Evolutionary conservation across 2,113 vertebrate genomes (phyloP), one percentile per base, ranked within the genome.

Genomic region (Meleagris gallopavo): DNA sequence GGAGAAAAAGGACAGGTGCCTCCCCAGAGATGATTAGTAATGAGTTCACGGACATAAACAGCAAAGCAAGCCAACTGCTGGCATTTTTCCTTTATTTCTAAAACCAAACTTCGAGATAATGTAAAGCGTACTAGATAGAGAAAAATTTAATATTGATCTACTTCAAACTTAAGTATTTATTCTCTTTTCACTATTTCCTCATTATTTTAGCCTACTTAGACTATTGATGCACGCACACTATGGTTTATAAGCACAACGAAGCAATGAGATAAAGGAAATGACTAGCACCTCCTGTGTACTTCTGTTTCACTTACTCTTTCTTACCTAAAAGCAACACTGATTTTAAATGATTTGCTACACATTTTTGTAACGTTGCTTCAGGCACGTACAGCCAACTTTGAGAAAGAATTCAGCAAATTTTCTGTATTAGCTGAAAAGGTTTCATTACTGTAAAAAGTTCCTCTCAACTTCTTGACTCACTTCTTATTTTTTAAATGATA

Each of bases 21-120:
- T 96, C 84, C 94, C 84, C 34, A 69, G 5, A 52, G 62, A 41
- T 45, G 66, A 34, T 65, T 64, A 95, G 36, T 58, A 89, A 86
- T 48, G 30, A 89, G 84, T 41, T 82, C 77, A 83, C 14, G 66
- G 86, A 90, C 94, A 89, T 46, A 90, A 95, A 94, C 89, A 92
- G 93, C 89, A 94, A 96, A 89, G 40, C 24, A 58, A 93, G 43
- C 61, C 77, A 76, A 62, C 25, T 67, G 13, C 40, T 71, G 30
- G 15, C 43, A 69, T 69, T 86, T 67, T 75, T 16, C 48, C 65
- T 84, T 20, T 75, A 73, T 21, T 65, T 75, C 45, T 79, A 76
- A 62, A 84, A 7, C 30, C n/a, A 70, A n/a, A n/a, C 57, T 90
- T 78, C 27, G 84, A 87, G 27, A 84, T 75, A 85, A 52, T 71